Evolutionary conservation across 2,797 vertebrate species (phyloP), one percentile per base, ranked within the genome.

Genomic region (Sparidentex hasta): DNA sequence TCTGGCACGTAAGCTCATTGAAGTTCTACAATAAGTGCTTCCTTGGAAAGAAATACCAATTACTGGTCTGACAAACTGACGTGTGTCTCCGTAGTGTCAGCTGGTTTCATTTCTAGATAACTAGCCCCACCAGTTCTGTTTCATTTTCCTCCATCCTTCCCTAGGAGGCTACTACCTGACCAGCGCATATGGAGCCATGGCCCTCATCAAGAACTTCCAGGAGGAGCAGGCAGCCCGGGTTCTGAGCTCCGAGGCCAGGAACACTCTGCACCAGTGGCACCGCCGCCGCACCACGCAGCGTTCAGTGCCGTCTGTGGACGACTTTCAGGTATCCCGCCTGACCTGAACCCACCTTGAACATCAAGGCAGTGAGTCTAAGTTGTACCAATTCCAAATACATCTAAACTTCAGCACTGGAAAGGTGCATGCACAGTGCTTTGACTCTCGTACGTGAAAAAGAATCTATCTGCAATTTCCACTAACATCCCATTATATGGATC

Each of bases 111-210:
- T 71, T 82, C 59, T 69, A 25, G 50, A 56, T 12, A 66, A 73
- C 1, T 7, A 11, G 2, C n/a, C 17, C 4, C n/a, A 7, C 55
- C 13, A 56, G 5, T n/a, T 69, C 18, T 17, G 61, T 64, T 65
- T 65, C 13, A 12, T 55, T 77, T 77, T 70, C 59, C 61, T 55
- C 7, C 64, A 16, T 43, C 7, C 11, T 47, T 76, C 1, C 76
- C 0, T 88, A 99, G 98, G 97, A 17, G 98, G 98, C 9, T 99
- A 99, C 86, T 99, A 99, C 88, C 90, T 99, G 96, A 99, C 98
- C 18, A 99, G 98, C 0, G 96, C 97, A 11, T 99, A 99, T 0
- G 98, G 98, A 78, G 98, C 98, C 56, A 97, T 99, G 90, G 97
- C 98, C 7, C 94, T 99, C 75, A 98, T 99, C 87, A 98, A 97